These are phyloP conservation scores for Pomatorhinus ruficollis DNA, from an alignment of 2,113 vertebrate species.

Conservation along the genomic window DNA sequence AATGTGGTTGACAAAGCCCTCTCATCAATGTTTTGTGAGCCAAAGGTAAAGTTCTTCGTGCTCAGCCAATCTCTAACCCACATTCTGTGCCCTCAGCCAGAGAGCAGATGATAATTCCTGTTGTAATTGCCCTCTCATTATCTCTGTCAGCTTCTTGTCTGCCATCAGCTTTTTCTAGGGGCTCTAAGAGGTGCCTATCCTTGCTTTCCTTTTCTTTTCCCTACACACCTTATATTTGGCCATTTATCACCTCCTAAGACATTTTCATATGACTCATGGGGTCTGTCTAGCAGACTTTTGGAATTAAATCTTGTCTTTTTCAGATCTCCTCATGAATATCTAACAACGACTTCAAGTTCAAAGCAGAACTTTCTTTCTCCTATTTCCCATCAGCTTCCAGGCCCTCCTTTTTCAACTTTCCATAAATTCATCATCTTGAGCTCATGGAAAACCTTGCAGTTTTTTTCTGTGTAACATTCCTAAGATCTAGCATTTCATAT, in stretches of 20 bases:
- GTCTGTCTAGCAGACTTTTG: neutral
- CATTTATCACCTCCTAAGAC: neutral
- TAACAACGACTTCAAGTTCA: neutral
- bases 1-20: neutral
- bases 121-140: conserved; percentile 6
- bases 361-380: neutral
- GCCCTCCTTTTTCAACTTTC: neutral
- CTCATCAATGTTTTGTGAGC: neutral
- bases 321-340: neutral
- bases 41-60: neutral
- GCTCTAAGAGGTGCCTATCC: neutral
- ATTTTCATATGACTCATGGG: neutral
- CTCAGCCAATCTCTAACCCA: neutral
- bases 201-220: neutral
- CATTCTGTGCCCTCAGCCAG: neutral
- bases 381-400: neutral
- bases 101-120: neutral
- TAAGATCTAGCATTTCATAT: neutral
- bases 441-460: neutral
- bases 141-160: neutral
- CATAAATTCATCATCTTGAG: neutral
- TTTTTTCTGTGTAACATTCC: neutral
- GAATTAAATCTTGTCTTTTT: neutral
- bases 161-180: neutral
- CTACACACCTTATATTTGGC: neutral